Conservation (phyloP, 2,888 invertebrate genomes). For the Didymodactylos carnosus region DNA sequence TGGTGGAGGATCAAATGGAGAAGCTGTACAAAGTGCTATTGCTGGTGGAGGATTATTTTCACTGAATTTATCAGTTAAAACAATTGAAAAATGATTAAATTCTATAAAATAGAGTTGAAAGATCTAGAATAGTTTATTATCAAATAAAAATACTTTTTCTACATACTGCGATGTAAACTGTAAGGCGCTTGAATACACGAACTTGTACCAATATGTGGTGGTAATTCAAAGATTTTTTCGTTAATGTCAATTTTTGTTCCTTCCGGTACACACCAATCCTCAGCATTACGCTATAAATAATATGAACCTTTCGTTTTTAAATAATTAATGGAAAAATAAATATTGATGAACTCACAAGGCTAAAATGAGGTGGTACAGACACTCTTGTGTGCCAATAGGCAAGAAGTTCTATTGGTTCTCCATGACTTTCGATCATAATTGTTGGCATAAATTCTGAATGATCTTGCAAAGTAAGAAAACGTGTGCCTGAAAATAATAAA, state of each 20-base stretch:
- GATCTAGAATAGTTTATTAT: too few relatives aligned
- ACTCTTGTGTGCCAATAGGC: slow-evolving; percentile 25
- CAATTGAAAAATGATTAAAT: slow-evolving; percentile 28
- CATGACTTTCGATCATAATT: slow-evolving; percentile 24
- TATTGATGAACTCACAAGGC: slow-evolving; percentile 8
- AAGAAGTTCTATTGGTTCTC: slow-evolving; percentile 23
- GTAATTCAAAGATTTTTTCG: slow-evolving; percentile 19
- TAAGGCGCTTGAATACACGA: slow-evolving; percentile 23
- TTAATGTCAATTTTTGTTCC: slow-evolving; percentile 21
- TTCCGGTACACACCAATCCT: slow-evolving; percentile 26
- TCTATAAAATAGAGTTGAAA: slow-evolving; percentile 16
- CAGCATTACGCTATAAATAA: slow-evolving; percentile 20
- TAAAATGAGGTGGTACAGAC: slow-evolving; percentile 17
- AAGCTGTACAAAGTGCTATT: slow-evolving; percentile 23
- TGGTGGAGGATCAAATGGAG: slow-evolving; percentile 21
- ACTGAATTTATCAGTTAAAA: slow-evolving; percentile 23
- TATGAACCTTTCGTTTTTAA: too few relatives aligned
- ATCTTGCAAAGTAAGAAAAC: slow-evolving; percentile 21
- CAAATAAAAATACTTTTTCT: too few relatives aligned
- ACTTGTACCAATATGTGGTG: slow-evolving; percentile 19
- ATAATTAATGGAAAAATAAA: too few relatives aligned
- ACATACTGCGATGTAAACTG: slow-evolving; percentile 21
- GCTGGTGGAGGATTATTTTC: slow-evolving; percentile 21
- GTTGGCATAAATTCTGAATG: slow-evolving; percentile 23
- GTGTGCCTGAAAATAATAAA: too few relatives aligned